These are phyloP conservation scores for Pangasianodon hypophthalmus DNA, from an alignment of 2,113 vertebrate genomes.

Conservation along the genomic window DNA sequence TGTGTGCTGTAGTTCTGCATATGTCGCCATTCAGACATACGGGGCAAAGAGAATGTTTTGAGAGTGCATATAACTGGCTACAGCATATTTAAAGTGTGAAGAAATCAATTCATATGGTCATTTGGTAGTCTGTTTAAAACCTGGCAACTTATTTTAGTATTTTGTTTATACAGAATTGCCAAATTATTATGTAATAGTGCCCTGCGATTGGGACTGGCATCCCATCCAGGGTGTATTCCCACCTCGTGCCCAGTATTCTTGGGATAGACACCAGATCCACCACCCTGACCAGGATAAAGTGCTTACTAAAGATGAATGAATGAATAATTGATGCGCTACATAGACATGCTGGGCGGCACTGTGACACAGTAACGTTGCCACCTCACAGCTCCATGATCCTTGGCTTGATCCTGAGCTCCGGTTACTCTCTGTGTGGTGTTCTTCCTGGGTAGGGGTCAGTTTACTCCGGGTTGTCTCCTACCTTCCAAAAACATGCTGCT, in stretches of 20 bases:
- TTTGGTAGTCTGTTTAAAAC: neutral
- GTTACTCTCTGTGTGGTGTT: neutral
- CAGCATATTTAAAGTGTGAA: slow-evolving; percentile 9
- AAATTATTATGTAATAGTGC: neutral
- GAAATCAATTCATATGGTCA: neutral
- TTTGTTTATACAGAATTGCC: neutral
- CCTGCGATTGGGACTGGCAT: neutral
- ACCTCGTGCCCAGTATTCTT: neutral
- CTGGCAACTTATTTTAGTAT: neutral
- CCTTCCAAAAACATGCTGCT: neutral
- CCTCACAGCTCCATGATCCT: neutral
- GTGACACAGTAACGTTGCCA: neutral
- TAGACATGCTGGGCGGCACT: neutral
- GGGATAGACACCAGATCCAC: neutral
- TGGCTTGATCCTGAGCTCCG: neutral
- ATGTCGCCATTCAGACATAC: neutral
- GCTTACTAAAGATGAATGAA: neutral
- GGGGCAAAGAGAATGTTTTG: neutral
- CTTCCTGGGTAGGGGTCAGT: neutral
- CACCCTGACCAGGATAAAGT: neutral
- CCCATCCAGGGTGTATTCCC: neutral
- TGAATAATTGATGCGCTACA: neutral
- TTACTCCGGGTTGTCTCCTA: neutral
- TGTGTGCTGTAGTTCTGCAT: slow-evolving; percentile 5
- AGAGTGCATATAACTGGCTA: neutral